Conservation (phyloP, 2,888 invertebrate species). For the Galerucella nymphaeae region DNA sequence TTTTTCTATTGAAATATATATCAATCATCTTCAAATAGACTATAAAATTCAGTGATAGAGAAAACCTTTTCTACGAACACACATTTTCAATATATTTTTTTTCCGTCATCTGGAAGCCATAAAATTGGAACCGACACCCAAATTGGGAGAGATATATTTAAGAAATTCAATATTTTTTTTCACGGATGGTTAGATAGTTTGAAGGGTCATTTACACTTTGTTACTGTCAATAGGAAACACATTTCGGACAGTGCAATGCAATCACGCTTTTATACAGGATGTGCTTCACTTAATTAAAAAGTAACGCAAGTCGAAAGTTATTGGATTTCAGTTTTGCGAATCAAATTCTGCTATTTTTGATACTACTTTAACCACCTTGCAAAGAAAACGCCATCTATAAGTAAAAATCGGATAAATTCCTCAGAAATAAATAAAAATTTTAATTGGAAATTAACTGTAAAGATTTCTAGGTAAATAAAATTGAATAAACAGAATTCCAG, state of each 20-base stretch:
- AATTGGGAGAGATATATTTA: constrained; percentile 21
- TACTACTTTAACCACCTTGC: no score
- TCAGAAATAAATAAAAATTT: neutral
- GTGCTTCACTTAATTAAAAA: neutral
- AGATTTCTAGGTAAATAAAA: constrained; percentile 21
- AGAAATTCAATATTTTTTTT: constrained; percentile 28
- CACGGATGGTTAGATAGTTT: constrained; percentile 10
- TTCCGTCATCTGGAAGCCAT: constrained; percentile 33
- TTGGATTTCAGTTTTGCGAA: no score
- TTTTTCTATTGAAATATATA: no score
- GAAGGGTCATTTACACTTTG: constrained; percentile 25
- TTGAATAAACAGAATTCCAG: constrained; percentile 1
- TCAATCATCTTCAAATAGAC: no score
- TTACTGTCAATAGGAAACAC: constrained; percentile 26
- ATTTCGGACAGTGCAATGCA: constrained; percentile 16
- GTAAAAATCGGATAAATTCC: no score
- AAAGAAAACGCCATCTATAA: no score
- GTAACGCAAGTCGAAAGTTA: no score
- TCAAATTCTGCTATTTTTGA: no score
- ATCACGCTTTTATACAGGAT: constrained; percentile 3
- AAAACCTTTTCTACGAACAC: neutral
- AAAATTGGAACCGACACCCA: constrained; percentile 19
- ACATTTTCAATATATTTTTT: neutral
- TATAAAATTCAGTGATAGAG: neutral
- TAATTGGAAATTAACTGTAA: constrained; percentile 16